Evolutionary conservation across 2,113 vertebrate genomes (phyloP).

Genomic region (Macaca nemestrina): DNA sequence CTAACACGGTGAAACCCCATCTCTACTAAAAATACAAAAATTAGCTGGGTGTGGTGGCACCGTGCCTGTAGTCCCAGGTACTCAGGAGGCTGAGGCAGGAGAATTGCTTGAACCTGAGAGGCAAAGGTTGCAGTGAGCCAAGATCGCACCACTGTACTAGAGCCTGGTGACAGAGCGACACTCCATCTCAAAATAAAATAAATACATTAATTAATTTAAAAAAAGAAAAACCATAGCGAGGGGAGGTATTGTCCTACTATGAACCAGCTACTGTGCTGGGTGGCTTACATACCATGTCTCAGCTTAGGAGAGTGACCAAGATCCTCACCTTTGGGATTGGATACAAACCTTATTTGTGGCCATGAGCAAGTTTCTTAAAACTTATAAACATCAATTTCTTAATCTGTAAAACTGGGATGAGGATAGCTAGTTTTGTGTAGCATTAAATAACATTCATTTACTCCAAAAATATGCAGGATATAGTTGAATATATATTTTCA

Average conservation of each 20-base stretch:
- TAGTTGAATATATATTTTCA: background rate
- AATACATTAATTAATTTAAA: no score
- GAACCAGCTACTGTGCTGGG: accelerated
- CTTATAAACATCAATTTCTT: background rate
- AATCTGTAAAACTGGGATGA: background rate
- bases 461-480: background rate
- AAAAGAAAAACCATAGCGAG: background rate
- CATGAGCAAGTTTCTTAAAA: background rate
- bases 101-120: no score
- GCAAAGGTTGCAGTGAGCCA: no score
- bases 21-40: no score
- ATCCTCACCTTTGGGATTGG: background rate
- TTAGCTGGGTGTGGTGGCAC: no score
- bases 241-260: no score
- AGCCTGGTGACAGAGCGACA: no score
- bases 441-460: background rate
- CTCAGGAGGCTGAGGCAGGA: no score
- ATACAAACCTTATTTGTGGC: background rate
- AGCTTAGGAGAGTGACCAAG: background rate
- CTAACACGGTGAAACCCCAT: no score
- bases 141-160: no score
- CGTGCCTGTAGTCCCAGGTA: no score
- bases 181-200: no score
- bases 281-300: background rate
- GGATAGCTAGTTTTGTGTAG: background rate